Evolutionary conservation across 2,888 invertebrate species (phyloP).

Genomic region (Mamestra brassicae): DNA sequence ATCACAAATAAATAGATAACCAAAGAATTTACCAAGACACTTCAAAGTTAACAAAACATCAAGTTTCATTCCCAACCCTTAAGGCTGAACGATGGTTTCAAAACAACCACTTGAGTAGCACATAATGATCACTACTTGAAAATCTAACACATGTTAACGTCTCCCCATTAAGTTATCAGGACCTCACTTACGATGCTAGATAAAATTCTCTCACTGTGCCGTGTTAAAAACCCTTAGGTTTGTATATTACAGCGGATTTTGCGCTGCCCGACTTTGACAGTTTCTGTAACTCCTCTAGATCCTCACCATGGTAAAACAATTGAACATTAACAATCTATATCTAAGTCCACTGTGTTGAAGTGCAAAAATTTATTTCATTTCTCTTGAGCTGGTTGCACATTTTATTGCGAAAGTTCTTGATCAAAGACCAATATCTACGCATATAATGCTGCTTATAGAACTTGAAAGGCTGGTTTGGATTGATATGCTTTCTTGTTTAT

Average conservation of each 20-base stretch:
- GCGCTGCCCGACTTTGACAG: constrained; percentile 34
- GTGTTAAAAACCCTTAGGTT: constrained; percentile 30
- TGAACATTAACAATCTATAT: too few species aligned
- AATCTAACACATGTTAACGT: constrained; percentile 66
- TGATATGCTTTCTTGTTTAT: too few species aligned
- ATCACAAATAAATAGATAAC: constrained; percentile 6
- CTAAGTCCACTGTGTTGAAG: neutral
- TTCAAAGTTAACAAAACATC: constrained; percentile 51
- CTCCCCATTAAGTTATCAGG: constrained; percentile 62
- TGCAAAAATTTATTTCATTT: too few species aligned
- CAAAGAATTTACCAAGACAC: constrained; percentile 43
- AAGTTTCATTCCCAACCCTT: constrained; percentile 62
- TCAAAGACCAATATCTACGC: too few species aligned
- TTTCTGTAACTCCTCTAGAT: neutral
- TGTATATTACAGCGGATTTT: constrained; percentile 43
- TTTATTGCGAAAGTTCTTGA: neutral
- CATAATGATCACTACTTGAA: constrained; percentile 65
- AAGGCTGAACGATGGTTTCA: constrained; percentile 39
- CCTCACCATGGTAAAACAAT: neutral
- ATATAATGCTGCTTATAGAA: neutral
- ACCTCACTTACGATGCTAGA: constrained; percentile 63
- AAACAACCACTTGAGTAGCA: constrained; percentile 67
- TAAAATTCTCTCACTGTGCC: constrained; percentile 58
- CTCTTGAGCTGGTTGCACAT: neutral
- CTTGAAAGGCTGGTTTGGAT: neutral